Evolutionary conservation across 2,113 vertebrate genomes (phyloP).

Genomic region (Caretta caretta): DNA sequence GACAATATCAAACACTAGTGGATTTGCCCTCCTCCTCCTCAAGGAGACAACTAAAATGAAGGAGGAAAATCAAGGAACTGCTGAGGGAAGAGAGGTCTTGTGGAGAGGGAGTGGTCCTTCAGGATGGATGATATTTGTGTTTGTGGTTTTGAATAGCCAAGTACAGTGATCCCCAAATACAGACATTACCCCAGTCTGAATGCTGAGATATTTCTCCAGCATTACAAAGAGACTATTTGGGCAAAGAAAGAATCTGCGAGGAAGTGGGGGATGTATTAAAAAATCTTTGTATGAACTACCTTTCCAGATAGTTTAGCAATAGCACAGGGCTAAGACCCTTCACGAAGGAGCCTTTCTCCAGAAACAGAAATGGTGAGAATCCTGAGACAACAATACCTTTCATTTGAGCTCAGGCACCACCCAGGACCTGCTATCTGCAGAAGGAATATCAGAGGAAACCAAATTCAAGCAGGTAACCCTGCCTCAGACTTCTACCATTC

Average conservation of each 20-base stretch:
- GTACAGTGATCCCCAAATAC: neutral
- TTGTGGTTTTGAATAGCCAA: neutral
- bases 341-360: neutral
- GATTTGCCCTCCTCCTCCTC: neutral
- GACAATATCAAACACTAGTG: no score
- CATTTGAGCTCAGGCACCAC: neutral
- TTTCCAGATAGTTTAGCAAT: neutral
- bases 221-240: neutral
- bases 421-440: neutral
- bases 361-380: neutral
- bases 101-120: neutral
- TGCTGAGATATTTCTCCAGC: neutral
- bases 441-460: neutral
- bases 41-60: neutral
- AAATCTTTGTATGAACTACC: neutral
- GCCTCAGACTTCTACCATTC: neutral
- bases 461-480: neutral
- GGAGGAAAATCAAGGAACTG: neutral
- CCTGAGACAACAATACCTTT: neutral
- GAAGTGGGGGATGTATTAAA: neutral
- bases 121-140: neutral
- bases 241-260: neutral
- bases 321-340: neutral
- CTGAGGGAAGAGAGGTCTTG: neutral
- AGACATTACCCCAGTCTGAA: neutral